Conservation (phyloP, 1,140 invertebrate species). For the Drosophila grimshawi region DNA sequence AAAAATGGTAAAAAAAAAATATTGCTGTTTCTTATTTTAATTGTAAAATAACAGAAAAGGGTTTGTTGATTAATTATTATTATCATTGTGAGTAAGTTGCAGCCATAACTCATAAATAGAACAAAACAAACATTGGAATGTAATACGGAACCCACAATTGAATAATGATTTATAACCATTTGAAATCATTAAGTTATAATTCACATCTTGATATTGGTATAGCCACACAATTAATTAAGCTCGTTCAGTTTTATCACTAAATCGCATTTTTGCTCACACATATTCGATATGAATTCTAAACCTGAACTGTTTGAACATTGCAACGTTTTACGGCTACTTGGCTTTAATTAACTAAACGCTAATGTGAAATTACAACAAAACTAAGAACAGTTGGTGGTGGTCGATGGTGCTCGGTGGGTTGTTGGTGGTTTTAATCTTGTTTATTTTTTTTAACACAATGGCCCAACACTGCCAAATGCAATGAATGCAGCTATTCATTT, state of each 20-base stretch:
- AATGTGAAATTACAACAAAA: conserved; percentile 72
- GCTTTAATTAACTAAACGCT: conserved; percentile 72
- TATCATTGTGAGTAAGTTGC: no score
- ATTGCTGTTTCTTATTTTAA: no score
- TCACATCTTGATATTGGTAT: no score
- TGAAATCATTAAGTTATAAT: no score
- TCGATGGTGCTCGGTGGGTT: not conserved
- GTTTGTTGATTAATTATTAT: no score
- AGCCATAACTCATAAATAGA: no score
- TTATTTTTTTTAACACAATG: not conserved
- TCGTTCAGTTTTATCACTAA: conserved; percentile 15
- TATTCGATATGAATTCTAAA: not conserved
- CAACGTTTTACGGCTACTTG: conserved; percentile 23
- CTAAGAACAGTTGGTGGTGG: conserved; percentile 42
- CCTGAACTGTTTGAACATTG: not conserved
- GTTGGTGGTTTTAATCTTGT: conserved; percentile 30
- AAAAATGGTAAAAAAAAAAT: no score
- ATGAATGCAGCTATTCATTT: conserved; percentile 83
- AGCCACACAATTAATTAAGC: not conserved
- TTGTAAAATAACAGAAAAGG: no score
- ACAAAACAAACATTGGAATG: no score
- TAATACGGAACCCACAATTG: no score
- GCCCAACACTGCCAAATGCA: conserved; percentile 71
- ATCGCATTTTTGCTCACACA: conserved; percentile 20
- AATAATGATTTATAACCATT: no score